Conservation (phyloP, 2,113 vertebrate genomes). For the Ageneiosus marmoratus region DNA sequence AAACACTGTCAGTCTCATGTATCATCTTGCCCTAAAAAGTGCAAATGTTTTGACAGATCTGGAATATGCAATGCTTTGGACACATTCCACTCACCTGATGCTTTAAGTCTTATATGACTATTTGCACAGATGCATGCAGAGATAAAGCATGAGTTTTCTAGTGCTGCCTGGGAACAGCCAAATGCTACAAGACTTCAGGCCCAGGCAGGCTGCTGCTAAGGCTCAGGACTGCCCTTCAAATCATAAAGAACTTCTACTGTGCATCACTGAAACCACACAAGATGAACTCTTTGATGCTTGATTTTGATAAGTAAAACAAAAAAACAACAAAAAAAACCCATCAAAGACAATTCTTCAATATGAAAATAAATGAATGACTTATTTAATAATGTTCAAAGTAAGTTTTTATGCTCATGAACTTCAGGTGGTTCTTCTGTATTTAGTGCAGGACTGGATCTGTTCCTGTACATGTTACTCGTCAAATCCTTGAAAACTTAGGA, state of each 20-base stretch:
- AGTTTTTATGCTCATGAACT: neutral
- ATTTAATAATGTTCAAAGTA: neutral
- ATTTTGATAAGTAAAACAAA: neutral
- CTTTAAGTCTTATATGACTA: neutral
- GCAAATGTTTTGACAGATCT: constrained; percentile 25
- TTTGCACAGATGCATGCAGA: constrained; percentile 4
- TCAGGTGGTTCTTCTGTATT: neutral
- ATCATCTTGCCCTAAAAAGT: constrained; percentile 21
- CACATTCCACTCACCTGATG: constrained; percentile 5
- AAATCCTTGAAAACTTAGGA: neutral
- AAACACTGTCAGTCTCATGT: neutral
- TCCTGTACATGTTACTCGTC: neutral
- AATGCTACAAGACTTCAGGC: constrained; percentile 2
- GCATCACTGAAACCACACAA: neutral
- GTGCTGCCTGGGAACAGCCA: neutral
- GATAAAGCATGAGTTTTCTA: neutral
- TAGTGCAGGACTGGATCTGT: neutral
- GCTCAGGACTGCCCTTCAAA: neutral
- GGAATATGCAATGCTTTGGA: constrained; percentile 13
- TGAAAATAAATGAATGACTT: neutral
- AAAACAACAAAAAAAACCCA: neutral
- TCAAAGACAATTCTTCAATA: neutral
- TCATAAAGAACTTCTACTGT: constrained; percentile 2
- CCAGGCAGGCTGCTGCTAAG: neutral
- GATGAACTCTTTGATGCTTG: neutral